These are phyloP conservation scores for Pseudomyrmex flavicornis DNA, from an alignment of 1,140 invertebrate species.

Conservation along the genomic window DNA sequence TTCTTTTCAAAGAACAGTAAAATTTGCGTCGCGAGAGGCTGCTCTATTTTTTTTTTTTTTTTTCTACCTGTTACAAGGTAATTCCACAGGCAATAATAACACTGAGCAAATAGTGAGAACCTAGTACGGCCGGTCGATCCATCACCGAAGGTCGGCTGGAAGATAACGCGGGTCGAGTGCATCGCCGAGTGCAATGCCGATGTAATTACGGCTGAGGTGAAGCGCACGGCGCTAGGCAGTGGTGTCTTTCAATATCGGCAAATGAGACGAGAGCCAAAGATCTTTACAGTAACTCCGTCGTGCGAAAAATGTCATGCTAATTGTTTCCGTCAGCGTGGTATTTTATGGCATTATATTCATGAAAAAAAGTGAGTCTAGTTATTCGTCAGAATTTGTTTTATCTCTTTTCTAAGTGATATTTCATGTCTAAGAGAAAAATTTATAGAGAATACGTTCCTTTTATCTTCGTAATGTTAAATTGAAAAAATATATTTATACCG, in stretches of 20 bases:
- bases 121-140: slow-evolving; percentile 15
- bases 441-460: no score
- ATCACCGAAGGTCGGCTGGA: slow-evolving; percentile 33
- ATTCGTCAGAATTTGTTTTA: no score
- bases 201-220: slow-evolving; percentile 60
- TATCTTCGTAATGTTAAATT: no score
- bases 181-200: slow-evolving; percentile 41
- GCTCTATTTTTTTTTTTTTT: background rate
- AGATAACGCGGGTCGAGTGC: slow-evolving; percentile 37
- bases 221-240: slow-evolving; percentile 24
- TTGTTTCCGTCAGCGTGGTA: no score
- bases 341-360: no score
- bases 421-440: no score
- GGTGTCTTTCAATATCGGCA: background rate
- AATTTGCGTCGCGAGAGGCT: background rate
- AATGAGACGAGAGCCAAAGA: slow-evolving; percentile 11
- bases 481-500: no score
- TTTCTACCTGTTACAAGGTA: background rate
- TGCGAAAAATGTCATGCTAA: no score
- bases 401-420: no score
- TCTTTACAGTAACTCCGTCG: background rate
- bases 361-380: no score
- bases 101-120: slow-evolving; percentile 8
- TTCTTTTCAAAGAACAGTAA: no score
- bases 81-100: slow-evolving; percentile 5